Conservation (phyloP, 2,888 invertebrate species). For the Sabatieria punctata region DNA sequence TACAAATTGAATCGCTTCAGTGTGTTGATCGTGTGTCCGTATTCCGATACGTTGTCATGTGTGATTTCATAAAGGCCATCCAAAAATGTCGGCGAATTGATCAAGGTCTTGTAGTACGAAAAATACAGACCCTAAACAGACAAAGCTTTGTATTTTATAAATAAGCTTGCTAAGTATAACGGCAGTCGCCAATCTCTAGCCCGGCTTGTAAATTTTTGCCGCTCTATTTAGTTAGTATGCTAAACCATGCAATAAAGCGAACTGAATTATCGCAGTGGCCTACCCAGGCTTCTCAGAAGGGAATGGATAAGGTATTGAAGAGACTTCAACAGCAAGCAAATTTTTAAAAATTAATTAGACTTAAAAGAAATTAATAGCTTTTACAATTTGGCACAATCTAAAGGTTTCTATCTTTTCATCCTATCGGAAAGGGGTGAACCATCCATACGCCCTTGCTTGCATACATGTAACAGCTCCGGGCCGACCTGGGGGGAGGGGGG, state of each 20-base stretch:
- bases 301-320: too few relatives aligned
- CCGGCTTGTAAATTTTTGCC: not conserved
- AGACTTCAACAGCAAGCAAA: too few relatives aligned
- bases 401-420: too few relatives aligned
- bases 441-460: not conserved
- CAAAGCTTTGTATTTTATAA: slow-evolving; percentile 19
- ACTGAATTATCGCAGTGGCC: too few relatives aligned
- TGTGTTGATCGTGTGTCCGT: slow-evolving; percentile 60
- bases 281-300: too few relatives aligned
- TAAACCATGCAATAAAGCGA: not conserved
- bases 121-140: slow-evolving; percentile 54
- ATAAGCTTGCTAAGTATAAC: not conserved
- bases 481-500: too few relatives aligned
- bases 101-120: slow-evolving; percentile 65
- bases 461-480: too few relatives aligned
- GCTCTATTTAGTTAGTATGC: not conserved
- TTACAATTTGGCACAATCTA: too few relatives aligned
- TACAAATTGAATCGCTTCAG: slow-evolving; percentile 62
- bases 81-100: slow-evolving; percentile 46
- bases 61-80: slow-evolving; percentile 46
- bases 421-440: too few relatives aligned
- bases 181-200: slow-evolving; percentile 1
- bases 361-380: too few relatives aligned
- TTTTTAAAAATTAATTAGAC: slow-evolving; percentile 3
- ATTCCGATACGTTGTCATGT: slow-evolving; percentile 59